These are phyloP conservation scores for Myioborus melanocephalus DNA, from an alignment of 2,797 vertebrate genomes.

Conservation along the genomic window DNA sequence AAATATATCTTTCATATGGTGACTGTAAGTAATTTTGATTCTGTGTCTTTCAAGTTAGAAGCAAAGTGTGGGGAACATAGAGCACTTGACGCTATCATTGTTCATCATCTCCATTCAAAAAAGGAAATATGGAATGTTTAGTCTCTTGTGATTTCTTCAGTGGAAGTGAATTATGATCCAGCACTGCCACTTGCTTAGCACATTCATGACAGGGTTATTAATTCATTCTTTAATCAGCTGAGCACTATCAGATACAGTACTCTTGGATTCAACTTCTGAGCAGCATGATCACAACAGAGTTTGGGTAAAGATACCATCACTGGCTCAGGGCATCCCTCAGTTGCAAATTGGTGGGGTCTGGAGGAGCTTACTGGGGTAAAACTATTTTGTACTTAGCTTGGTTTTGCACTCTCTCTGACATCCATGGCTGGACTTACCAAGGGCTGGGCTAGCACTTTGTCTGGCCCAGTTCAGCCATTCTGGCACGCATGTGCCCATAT, in stretches of 20 bases:
- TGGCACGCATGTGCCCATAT: accelerated
- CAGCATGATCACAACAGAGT: not conserved
- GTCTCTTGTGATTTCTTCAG: not conserved
- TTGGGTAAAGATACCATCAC: not conserved
- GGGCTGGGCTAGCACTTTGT: not conserved
- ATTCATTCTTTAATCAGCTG: not conserved
- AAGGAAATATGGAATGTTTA: accelerated
- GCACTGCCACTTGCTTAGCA: not conserved
- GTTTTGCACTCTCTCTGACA: not conserved
- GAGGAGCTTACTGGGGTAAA: not conserved
- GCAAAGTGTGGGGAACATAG: not conserved
- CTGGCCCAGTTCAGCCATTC: not conserved
- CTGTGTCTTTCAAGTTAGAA: not conserved
- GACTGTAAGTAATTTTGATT: not conserved
- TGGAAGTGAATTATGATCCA: not conserved
- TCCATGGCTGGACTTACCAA: not conserved
- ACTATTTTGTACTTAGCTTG: not conserved
- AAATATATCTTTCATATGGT: not conserved
- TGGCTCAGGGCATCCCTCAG: not conserved
- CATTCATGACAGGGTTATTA: not conserved
- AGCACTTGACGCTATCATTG: not conserved
- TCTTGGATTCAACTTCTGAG: not conserved
- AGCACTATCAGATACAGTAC: not conserved
- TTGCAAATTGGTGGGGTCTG: not conserved
- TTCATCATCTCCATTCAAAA: not conserved